Percentiles rank a stretch among this genome's conserved stretches.
These are phyloP conservation scores for Trinorchestia longiramus DNA, from an alignment of 1,140 invertebrate species.

Conservation along the genomic window DNA sequence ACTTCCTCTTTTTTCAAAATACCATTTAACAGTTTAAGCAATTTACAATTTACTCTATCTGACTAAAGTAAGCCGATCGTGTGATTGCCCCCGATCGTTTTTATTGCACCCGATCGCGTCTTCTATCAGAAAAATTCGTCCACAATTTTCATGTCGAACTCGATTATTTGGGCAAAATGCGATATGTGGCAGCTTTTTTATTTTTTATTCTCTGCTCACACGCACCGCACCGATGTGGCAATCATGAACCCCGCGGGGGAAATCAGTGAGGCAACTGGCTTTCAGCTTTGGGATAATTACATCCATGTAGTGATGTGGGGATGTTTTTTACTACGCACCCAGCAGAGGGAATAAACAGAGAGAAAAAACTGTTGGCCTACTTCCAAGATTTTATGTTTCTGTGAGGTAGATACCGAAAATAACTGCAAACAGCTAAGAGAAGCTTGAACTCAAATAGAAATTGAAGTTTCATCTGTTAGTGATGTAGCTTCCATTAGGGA, in stretches of 20 bases:
- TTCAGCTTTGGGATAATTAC: not conserved
- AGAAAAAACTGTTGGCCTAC: too few relatives aligned
- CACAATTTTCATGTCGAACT: not conserved
- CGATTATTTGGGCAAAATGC: not conserved
- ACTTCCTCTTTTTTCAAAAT: not conserved
- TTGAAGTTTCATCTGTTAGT: too few relatives aligned
- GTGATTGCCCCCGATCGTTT: not conserved
- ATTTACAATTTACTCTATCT: not conserved
- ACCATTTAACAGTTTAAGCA: not conserved
- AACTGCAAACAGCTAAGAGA: too few relatives aligned
- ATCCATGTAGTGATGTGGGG: not conserved
- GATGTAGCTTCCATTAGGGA: too few relatives aligned
- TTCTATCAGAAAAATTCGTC: not conserved
- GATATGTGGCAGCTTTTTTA: not conserved
- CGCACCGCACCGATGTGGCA: not conserved
- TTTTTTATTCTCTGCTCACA: not conserved
- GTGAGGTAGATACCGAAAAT: too few relatives aligned
- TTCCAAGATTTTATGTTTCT: too few relatives aligned
- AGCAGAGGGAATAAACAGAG: too few relatives aligned
- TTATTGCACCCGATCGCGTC: not conserved
- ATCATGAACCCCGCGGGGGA: not conserved
- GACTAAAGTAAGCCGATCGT: not conserved
- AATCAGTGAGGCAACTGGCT: not conserved
- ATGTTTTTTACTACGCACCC: too few relatives aligned
- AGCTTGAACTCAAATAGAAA: too few relatives aligned